These are phyloP conservation scores for Bilobella aurantiaca DNA, from an alignment of 1,140 invertebrate species.

Conservation along the genomic window DNA sequence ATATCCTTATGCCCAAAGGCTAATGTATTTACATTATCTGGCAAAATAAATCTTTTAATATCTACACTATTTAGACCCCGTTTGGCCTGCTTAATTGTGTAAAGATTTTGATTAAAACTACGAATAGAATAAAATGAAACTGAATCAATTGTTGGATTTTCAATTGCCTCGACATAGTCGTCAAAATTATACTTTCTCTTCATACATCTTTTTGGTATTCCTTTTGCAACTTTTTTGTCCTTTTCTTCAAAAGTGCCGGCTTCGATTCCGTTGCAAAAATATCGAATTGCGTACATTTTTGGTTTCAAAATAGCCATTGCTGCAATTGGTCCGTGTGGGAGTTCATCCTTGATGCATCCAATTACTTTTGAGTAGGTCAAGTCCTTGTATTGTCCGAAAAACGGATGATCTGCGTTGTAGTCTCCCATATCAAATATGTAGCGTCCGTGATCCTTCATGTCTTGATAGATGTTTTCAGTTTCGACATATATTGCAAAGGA, in stretches of 20 bases:
- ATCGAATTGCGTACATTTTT: neutral
- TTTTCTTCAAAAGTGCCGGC: no score
- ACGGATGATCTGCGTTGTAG: neutral
- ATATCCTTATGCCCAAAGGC: neutral
- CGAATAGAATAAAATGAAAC: neutral
- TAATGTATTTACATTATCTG: conserved; percentile 1
- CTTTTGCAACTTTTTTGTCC: neutral
- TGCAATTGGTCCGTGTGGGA: neutral
- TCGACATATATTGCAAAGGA: neutral
- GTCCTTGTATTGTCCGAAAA: neutral
- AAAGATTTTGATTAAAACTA: neutral
- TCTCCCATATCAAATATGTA: conserved; percentile 1
- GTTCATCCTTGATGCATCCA: neutral
- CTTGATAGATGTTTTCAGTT: conserved; percentile 12
- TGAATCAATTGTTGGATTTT: neutral
- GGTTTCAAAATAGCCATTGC: neutral
- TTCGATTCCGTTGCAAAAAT: neutral
- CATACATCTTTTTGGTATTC: neutral
- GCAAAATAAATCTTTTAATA: neutral
- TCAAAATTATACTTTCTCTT: no score
- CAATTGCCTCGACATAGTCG: neutral
- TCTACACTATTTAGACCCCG: neutral
- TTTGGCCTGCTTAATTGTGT: neutral
- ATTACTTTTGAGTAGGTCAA: neutral
- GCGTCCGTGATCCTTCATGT: neutral